A percentile compares a stretch with the other conserved stretches of the same genome.
Conservation (phyloP, 2,113 vertebrate genomes). For the Taurulus bubalis region DNA sequence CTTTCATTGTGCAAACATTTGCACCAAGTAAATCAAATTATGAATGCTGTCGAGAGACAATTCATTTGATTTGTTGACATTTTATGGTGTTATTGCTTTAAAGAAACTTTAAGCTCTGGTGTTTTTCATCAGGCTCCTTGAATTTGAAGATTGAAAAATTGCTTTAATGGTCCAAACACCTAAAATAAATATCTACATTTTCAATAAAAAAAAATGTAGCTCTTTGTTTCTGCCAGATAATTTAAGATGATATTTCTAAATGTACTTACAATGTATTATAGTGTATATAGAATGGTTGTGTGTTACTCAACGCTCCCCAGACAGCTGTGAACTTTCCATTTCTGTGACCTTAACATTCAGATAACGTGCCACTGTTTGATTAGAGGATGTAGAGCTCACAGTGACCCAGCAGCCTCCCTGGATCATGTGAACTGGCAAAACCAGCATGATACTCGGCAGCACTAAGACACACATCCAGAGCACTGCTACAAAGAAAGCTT, state of each 20-base stretch:
- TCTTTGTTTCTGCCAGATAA: neutral
- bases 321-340: conserved; percentile 66
- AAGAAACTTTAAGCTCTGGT: conserved; percentile 4
- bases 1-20: conserved; percentile 45
- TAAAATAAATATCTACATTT: neutral
- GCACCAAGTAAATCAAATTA: conserved; percentile 44
- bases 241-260: neutral
- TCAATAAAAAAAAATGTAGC: neutral
- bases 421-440: conserved; percentile 30
- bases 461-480: neutral
- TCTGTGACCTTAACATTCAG: conserved; percentile 49
- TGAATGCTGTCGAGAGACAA: conserved; percentile 1
- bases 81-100: neutral
- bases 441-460: neutral
- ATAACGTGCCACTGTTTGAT: conserved; percentile 53
- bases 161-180: neutral
- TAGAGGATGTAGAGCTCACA: conserved; percentile 47
- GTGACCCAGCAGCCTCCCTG: conserved; percentile 36
- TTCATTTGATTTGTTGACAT: conserved; percentile 30
- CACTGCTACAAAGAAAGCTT: neutral
- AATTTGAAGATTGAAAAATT: conserved; percentile 5
- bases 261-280: neutral
- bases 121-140: neutral
- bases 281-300: neutral
- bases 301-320: conserved; percentile 2